These are phyloP conservation scores for Eupsilia transversa DNA, from an alignment of 2,888 invertebrate species.

Conservation along the genomic window DNA sequence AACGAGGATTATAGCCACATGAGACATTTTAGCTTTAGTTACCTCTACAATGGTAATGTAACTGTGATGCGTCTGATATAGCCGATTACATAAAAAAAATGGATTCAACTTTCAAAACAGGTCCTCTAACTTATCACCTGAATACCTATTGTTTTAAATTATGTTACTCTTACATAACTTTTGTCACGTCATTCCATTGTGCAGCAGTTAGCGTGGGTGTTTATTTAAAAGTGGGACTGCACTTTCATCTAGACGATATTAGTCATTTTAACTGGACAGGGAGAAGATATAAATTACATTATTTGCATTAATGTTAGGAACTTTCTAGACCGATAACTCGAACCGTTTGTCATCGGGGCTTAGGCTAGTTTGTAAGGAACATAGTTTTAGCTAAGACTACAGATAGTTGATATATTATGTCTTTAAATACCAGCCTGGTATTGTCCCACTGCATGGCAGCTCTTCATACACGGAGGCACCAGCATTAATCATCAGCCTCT, in stretches of 20 bases:
- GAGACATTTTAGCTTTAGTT: not conserved
- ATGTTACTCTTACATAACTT: slow-evolving; percentile 33
- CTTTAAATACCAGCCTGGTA: not conserved
- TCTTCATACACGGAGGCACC: not conserved
- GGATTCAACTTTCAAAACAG: slow-evolving; percentile 24
- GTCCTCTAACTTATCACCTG: slow-evolving; percentile 4
- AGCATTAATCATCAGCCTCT: not conserved
- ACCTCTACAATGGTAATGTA: not conserved
- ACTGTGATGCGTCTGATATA: not conserved
- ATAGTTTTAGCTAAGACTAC: not conserved
- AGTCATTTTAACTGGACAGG: slow-evolving; percentile 21
- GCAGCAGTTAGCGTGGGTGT: slow-evolving; percentile 36
- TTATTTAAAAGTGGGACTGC: slow-evolving; percentile 6
- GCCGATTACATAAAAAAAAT: not conserved
- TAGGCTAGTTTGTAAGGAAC: not conserved
- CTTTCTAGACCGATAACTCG: slow-evolving; percentile 8
- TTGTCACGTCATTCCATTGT: slow-evolving; percentile 34
- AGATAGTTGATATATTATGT: not conserved
- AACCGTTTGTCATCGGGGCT: not conserved
- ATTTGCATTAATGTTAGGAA: slow-evolving; percentile 3
- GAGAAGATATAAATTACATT: slow-evolving; percentile 13
- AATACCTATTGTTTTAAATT: slow-evolving; percentile 42
- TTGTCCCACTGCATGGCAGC: not conserved
- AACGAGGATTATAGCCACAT: not conserved
- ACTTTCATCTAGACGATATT: slow-evolving; percentile 46